Conservation (phyloP, 1,140 invertebrate species). For the Halictus rubicundus region DNA sequence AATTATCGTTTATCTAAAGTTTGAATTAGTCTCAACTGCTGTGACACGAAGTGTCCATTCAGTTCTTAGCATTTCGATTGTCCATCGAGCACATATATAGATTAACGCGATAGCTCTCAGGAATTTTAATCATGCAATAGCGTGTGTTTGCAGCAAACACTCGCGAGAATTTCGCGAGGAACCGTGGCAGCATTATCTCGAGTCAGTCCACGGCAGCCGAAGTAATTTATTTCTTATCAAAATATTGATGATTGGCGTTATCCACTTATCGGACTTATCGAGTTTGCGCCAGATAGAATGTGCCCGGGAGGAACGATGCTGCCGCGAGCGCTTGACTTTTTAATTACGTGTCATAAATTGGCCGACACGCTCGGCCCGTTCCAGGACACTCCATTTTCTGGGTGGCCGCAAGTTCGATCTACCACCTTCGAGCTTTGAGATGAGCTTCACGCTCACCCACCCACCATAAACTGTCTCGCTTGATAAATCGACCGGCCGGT, state of each 20-base stretch:
- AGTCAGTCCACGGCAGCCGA: neutral
- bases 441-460: slow-evolving; percentile 60
- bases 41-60: too few relatives aligned
- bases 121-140: too few relatives aligned
- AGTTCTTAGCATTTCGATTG: too few relatives aligned
- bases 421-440: slow-evolving; percentile 65
- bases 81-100: too few relatives aligned
- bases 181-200: slow-evolving; percentile 19
- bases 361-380: slow-evolving; percentile 73
- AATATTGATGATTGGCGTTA: slow-evolving; percentile 39
- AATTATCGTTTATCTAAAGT: too few relatives aligned
- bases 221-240: slow-evolving; percentile 37
- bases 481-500: slow-evolving; percentile 73
- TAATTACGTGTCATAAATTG: slow-evolving; percentile 78
- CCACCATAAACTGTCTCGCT: slow-evolving; percentile 73
- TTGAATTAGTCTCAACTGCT: too few relatives aligned
- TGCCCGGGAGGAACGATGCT: slow-evolving; percentile 59
- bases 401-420: slow-evolving; percentile 74
- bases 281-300: slow-evolving; percentile 68
- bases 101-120: too few relatives aligned
- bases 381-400: slow-evolving; percentile 77
- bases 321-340: slow-evolving; percentile 71
- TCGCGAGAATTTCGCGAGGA: neutral
- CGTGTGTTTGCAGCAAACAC: neutral
- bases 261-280: slow-evolving; percentile 62